Evolutionary conservation across 2,113 vertebrate genomes (phyloP), one percentile per base, ranked within the genome.

Genomic region (Boleophthalmus pectinirostris): DNA sequence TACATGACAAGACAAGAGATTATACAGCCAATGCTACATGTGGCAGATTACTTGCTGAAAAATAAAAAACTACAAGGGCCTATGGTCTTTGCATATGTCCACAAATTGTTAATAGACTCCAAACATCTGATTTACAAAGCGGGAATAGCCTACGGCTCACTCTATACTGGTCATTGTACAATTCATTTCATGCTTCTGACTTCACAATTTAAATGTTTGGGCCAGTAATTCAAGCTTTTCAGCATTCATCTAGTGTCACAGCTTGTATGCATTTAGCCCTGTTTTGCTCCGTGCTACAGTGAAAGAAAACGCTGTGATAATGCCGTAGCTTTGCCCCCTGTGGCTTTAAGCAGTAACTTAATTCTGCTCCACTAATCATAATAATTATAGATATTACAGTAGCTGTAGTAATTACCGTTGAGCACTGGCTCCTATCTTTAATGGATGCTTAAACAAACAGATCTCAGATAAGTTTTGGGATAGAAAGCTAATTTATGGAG

Each of bases 371-470:
- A 89, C 80, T 91, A 88, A 88, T 90, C 85, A 84, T 82, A 81
- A 85, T 87, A 87, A 90, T 89, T 85, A 88, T 69, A 84, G 77
- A 87, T 88, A 90, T 89, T 83, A 90, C 82, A 84, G 73, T 82
- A 82, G 82, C 74, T 61, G 73, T 81, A 77, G 84, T 90, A 89
- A 90, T 92, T 91, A 89, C 79, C 70, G 75, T 81, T 70, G 75
- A 75, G 79, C 74, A 63, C 68, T 64, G 66, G 75, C 77, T 85
- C 75, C 75, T 79, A 72, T 82, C 75, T 81, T 84, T 86, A 90
- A 88, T 89, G 83, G 85, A 85, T 81, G 76, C 83, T 90, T 92
- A 89, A 90, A 91, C 90, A 91, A 92, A 92, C 90, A 85, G 81
- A 90, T 90, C 85, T 90, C 87, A 89, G 70, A 82, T 70, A 83